A percentile compares a stretch with the other conserved stretches of the same genome.
phyloP scores from a whole-genome alignment of 2,113 vertebrate genomes.

The Ictalurus punctatus region DNA sequence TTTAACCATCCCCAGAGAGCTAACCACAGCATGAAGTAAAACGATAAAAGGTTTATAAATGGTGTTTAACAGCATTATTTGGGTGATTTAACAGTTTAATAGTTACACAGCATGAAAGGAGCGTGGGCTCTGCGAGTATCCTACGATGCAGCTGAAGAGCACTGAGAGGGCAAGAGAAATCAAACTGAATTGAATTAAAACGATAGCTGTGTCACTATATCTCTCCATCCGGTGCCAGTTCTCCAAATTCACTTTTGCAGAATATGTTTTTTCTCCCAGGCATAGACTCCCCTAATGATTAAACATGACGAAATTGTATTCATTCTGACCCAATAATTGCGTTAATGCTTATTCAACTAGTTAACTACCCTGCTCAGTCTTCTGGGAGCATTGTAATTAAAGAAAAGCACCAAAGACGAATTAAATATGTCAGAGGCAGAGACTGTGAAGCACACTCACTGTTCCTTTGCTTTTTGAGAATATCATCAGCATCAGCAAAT shows the following conservation, averaged over 20 bases:
- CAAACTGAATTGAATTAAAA: conserved; percentile 21
- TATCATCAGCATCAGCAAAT: conserved; percentile 9
- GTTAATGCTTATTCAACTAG: conserved; percentile 78
- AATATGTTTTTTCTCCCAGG: conserved; percentile 74
- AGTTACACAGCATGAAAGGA: not conserved
- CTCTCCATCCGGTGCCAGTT: conserved; percentile 12
- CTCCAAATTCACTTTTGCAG: conserved; percentile 36
- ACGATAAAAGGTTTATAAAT: conserved; percentile 20
- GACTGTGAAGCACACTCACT: conserved; percentile 14
- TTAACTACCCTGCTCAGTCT: conserved; percentile 77
- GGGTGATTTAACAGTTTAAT: conserved; percentile 31
- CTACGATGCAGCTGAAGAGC: not conserved
- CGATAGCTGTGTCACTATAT: conserved; percentile 16
- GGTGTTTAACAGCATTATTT: not conserved
- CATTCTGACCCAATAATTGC: conserved; percentile 81
- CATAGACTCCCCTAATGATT: conserved; percentile 76
- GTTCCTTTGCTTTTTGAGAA: conserved; percentile 11
- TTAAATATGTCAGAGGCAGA: conserved; percentile 63
- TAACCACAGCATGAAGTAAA: conserved; percentile 13
- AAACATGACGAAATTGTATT: conserved; percentile 81
- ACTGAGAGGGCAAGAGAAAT: conserved; percentile 10
- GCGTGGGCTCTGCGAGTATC: not conserved
- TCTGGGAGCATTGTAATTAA: conserved; percentile 77
- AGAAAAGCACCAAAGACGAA: conserved; percentile 73
- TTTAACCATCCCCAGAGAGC: conserved; percentile 15